Percentiles rank a stretch among this genome's conserved stretches.
These are phyloP conservation scores for Neodiprion lecontei DNA, from an alignment of 1,140 invertebrate genomes.

Conservation along the genomic window DNA sequence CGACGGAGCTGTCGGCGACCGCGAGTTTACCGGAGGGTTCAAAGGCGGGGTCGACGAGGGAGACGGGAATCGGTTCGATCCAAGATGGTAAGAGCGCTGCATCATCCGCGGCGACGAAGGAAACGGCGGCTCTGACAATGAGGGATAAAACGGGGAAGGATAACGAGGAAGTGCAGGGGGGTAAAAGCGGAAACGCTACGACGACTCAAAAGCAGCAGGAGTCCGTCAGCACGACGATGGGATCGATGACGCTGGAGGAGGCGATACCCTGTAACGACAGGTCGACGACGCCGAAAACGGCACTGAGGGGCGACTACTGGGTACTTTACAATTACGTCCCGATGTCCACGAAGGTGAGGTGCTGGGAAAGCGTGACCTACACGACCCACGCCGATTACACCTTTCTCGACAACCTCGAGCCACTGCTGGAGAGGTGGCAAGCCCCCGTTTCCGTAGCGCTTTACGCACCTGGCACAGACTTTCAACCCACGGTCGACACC, in stretches of 20 bases:
- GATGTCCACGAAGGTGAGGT: constrained; percentile 60
- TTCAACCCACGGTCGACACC: constrained; percentile 62
- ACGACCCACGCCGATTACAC: constrained; percentile 92
- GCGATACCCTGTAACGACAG: constrained; percentile 72
- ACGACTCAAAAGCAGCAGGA: neutral
- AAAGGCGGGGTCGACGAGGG: constrained; percentile 45
- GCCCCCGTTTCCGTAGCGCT: constrained; percentile 76
- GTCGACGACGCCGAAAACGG: constrained; percentile 66
- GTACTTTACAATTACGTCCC: constrained; percentile 87
- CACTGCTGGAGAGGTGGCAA: constrained; percentile 75
- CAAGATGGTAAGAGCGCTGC: constrained; percentile 47
- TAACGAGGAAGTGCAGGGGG: neutral
- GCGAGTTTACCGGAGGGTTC: constrained; percentile 41
- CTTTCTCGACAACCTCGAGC: constrained; percentile 88
- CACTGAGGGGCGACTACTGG: constrained; percentile 88
- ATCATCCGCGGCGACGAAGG: constrained; percentile 41
- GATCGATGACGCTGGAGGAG: constrained; percentile 53
- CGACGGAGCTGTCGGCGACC: constrained; percentile 35
- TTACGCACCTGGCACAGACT: constrained; percentile 74
- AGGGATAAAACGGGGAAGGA: neutral
- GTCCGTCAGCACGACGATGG: neutral
- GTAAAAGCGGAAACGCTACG: neutral
- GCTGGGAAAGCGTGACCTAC: constrained; percentile 88
- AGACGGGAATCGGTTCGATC: constrained; percentile 34
- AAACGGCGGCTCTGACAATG: constrained; percentile 16